A percentile compares a stretch with the other conserved stretches of the same genome.
Evolutionary conservation across 2,797 vertebrate genomes (phyloP).

Genomic region (Siniperca undulata): DNA sequence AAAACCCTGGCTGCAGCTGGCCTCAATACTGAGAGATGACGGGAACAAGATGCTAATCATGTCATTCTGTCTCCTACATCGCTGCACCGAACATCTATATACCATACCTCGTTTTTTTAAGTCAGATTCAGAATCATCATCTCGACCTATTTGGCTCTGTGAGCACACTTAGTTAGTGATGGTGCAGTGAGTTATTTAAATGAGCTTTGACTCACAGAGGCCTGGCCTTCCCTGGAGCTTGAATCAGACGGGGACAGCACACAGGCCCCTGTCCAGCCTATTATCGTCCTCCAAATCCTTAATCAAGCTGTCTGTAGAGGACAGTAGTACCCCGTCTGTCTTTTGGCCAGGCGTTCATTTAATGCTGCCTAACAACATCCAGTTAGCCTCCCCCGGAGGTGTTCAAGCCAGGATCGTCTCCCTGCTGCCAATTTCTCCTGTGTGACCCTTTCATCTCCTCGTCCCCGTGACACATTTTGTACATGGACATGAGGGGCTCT

Average conservation of each 20-base stretch:
- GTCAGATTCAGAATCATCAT: slow-evolving; percentile 62
- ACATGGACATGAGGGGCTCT: slow-evolving; percentile 58
- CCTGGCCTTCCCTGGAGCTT: slow-evolving; percentile 73
- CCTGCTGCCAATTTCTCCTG: slow-evolving; percentile 56
- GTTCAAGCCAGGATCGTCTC: slow-evolving; percentile 53
- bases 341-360: slow-evolving; percentile 59
- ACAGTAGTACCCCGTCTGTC: slow-evolving; percentile 55
- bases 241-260: slow-evolving; percentile 68
- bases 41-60: slow-evolving; percentile 66
- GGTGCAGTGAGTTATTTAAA: slow-evolving; percentile 82
- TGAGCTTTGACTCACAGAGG: slow-evolving; percentile 77
- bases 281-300: slow-evolving; percentile 73
- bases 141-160: slow-evolving; percentile 75
- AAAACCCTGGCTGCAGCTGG: slow-evolving; percentile 62
- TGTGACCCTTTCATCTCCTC: slow-evolving; percentile 66
- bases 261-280: slow-evolving; percentile 67
- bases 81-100: slow-evolving; percentile 48
- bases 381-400: slow-evolving; percentile 60
- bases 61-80: slow-evolving; percentile 64
- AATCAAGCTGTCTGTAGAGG: slow-evolving; percentile 73
- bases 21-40: slow-evolving; percentile 64
- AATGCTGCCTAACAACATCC: slow-evolving; percentile 67
- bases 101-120: slow-evolving; percentile 23
- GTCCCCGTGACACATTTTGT: slow-evolving; percentile 57
- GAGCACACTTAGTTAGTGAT: slow-evolving; percentile 72